Percentiles rank a stretch among this genome's conserved stretches.
These are phyloP conservation scores for Drosophila kohkoa DNA, from an alignment of 1,140 invertebrate species.

Conservation along the genomic window DNA sequence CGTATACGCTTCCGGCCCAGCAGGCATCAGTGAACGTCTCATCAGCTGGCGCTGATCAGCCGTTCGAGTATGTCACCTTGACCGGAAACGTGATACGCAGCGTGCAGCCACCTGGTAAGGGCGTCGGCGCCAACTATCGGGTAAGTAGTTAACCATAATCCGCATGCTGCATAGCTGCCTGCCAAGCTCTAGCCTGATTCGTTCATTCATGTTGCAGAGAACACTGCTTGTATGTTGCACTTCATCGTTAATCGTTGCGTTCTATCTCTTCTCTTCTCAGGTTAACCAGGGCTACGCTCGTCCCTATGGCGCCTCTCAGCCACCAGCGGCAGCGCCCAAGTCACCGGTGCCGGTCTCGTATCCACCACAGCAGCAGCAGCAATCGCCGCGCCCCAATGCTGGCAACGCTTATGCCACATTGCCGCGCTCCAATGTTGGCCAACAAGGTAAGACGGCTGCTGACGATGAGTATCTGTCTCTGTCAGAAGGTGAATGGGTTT, in stretches of 20 bases:
- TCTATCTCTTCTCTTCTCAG: constrained; percentile 31
- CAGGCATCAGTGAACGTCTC: constrained; percentile 26
- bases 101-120: constrained; percentile 83
- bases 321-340: constrained; percentile 74
- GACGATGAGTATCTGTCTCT: constrained; percentile 66
- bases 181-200: constrained; percentile 6
- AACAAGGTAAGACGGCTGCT: constrained; percentile 82
- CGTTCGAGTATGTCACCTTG: constrained; percentile 81
- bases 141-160: constrained; percentile 54
- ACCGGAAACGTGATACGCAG: constrained; percentile 83
- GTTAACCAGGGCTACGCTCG: constrained; percentile 81
- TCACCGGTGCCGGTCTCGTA: constrained; percentile 77
- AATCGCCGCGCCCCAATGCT: constrained; percentile 60
- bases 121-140: constrained; percentile 70
- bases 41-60: constrained; percentile 48
- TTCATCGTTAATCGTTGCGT: neutral
- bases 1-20: constrained; percentile 26
- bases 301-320: constrained; percentile 73
- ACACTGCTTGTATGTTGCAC: neutral
- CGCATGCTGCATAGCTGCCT: neutral
- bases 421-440: constrained; percentile 76
- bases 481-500: constrained; percentile 80
- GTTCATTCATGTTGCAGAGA: constrained; percentile 1
- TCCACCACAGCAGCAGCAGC: constrained; percentile 73
- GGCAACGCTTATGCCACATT: constrained; percentile 79